Evolutionary conservation across 2,888 invertebrate genomes (phyloP).

Genomic region (Tryphoninae sp.): DNA sequence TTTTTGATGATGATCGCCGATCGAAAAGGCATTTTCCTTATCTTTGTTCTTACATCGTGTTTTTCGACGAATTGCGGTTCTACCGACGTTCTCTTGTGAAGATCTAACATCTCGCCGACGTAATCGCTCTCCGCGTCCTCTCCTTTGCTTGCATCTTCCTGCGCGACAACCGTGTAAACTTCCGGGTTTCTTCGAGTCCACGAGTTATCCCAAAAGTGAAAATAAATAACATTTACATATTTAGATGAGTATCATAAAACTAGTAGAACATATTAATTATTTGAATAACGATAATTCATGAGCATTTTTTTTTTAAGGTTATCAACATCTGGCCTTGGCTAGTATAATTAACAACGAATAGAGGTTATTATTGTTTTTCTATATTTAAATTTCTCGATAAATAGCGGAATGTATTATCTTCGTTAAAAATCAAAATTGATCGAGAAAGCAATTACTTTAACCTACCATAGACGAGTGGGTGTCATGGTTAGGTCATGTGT

Average conservation of each 20-base stretch:
- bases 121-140: constrained; percentile 76
- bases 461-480: constrained; percentile 57
- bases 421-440: constrained; percentile 4
- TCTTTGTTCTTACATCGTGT: constrained; percentile 73
- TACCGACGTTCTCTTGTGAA: constrained; percentile 72
- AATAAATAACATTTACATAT: neutral
- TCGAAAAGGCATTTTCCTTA: neutral
- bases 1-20: no score
- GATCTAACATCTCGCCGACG: constrained; percentile 76
- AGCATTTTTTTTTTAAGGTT: neutral
- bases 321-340: neutral
- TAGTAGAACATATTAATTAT: neutral
- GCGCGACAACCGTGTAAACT: constrained; percentile 72
- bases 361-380: neutral
- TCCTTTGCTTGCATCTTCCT: constrained; percentile 82
- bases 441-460: constrained; percentile 25
- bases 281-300: neutral
- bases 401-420: neutral
- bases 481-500: constrained; percentile 77
- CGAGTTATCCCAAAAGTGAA: neutral
- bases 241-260: no score
- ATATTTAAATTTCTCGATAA: neutral
- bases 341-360: neutral
- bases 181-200: constrained; percentile 73
- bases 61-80: constrained; percentile 76